phyloP scores from a whole-genome alignment of 2,113 vertebrate species.

The Synchiropus splendidus region DNA sequence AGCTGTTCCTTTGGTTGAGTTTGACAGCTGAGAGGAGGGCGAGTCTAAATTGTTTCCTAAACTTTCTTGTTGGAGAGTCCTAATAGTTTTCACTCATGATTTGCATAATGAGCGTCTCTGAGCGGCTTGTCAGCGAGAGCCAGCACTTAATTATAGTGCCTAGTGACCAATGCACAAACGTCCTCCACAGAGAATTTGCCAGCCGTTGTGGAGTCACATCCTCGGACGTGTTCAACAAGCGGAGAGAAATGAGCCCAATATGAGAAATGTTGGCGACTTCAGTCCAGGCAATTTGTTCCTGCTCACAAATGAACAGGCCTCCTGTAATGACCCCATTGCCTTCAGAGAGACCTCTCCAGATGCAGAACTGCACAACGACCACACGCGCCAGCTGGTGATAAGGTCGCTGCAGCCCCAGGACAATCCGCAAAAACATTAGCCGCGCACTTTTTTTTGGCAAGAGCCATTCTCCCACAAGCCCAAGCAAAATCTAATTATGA shows the following conservation, averaged over 20 bases:
- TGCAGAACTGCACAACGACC: conserved; percentile 1
- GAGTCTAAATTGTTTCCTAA: too few species aligned
- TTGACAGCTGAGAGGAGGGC: too few species aligned
- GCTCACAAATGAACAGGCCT: conserved; percentile 19
- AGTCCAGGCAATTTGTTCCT: conserved; percentile 17
- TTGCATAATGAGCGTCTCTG: too few species aligned
- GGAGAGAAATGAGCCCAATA: conserved; percentile 16
- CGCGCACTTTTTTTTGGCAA: too few species aligned
- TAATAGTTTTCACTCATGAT: too few species aligned
- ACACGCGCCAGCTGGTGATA: not conserved
- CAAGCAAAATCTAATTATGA: too few species aligned
- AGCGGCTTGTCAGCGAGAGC: conserved; percentile 6
- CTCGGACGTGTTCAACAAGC: conserved; percentile 15
- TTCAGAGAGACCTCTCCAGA: conserved; percentile 8
- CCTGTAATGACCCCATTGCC: conserved; percentile 15
- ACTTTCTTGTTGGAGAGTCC: too few species aligned
- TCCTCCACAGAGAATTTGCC: conserved; percentile 25
- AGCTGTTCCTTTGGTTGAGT: too few species aligned
- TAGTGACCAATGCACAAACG: conserved; percentile 27
- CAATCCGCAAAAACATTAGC: too few species aligned
- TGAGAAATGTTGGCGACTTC: conserved; percentile 12
- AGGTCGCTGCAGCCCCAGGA: too few species aligned
- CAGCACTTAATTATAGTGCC: conserved; percentile 21
- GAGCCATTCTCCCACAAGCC: too few species aligned
- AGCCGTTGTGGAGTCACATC: conserved; percentile 26